Evolutionary conservation across 2,113 vertebrate genomes (phyloP), one percentile per base, ranked within the genome.

Genomic region (Symphodus melops): DNA sequence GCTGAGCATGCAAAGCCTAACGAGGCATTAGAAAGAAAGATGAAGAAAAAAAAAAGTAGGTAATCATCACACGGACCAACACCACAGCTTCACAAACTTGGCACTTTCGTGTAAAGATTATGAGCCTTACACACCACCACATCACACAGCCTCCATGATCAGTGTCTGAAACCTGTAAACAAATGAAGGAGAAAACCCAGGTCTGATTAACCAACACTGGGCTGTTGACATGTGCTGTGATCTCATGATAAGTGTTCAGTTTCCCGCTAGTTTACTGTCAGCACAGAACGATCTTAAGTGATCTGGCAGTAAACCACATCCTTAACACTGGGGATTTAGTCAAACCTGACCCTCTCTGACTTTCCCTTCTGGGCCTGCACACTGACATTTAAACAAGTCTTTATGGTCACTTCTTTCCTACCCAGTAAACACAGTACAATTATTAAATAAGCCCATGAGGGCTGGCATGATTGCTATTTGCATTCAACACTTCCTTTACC

Each of bases 21-120:
- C 36, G 75, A 77, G 77, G 60, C 52, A 48, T 33, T 39, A 54
- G 53, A 56, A 60, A 66, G 42, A 75, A 53, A 46, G 55, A 69
- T 65, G 60, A 68, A 65, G 21, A 68, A 54, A 72, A 66, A 71
- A n/a, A n/a, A n/a, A n/a, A n/a, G n/a, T n/a, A n/a, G n/a, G 68
- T 59, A 84, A 86, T 82, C 62, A 83, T 54, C 3, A 3, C 39
- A 21, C 72, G 44, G 48, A 72, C 77, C 58, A 64, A 77, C 63
- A 75, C 63, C 57, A 77, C 74, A 84, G 89, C 77, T 85, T 86
- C 77, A 80, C 60, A 77, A n/a, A 80, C 59, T 81, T 90, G 88
- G 87, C 86, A 68, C 61, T 54, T 28, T 4, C 58, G 53, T 14
- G 19, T 9, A n/a, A 19, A 51, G 19, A 51, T 20, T 19, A 51